Base-by-base conservation (phyloP, 2,797 vertebrate genomes). In the Chromis chromis region DNA sequence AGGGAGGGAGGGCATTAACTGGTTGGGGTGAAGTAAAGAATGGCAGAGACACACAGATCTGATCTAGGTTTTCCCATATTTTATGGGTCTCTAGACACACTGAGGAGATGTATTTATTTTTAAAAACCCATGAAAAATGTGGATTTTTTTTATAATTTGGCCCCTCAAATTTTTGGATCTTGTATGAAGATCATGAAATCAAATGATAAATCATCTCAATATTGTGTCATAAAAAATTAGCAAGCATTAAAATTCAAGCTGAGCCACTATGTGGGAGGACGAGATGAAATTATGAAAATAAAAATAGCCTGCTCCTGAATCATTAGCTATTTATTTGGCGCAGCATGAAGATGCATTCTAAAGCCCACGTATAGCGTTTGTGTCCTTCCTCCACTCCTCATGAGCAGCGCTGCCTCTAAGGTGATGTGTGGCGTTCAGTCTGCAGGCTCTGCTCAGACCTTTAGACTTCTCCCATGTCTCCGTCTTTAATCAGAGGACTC, bases 401-500 rank as follows among this genome's bases (percentile, higher is more conserved):
- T 55, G 59, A 36, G 33, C 33, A 36, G 33, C 3, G 22, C 40
- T 55, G 39, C 62, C 70, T 74, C 48, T 4, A 50, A 70, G 66
- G 61, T 64, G 72, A 28, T 9, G 44, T 16, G 31, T 2, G 6
- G 19, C 6, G 8, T 31, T 40, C 28, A 24, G 70, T 79, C 72
- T 71, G 55, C 80, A 70, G 69, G 63, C 64, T 59, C 69, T 56
- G 46, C 79, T 55, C 28, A 53, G 76, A 84, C 83, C 62, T 70
- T 68, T 33, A 31, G 57, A 78, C 61, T 31, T 58, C 50, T 59
- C 70, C 21, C 72, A 58, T 62, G 78, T 83, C 52, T 21, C 54
- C 27, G 75, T 74, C 57, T 82, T 60, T 64, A 79, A 84, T 82
- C 71, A 40, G 85, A 78, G 48, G 70, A 78, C 72, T 73, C 79